Evolutionary conservation across 2,888 invertebrate species (phyloP).

Genomic region (Ochropleura leucogaster): DNA sequence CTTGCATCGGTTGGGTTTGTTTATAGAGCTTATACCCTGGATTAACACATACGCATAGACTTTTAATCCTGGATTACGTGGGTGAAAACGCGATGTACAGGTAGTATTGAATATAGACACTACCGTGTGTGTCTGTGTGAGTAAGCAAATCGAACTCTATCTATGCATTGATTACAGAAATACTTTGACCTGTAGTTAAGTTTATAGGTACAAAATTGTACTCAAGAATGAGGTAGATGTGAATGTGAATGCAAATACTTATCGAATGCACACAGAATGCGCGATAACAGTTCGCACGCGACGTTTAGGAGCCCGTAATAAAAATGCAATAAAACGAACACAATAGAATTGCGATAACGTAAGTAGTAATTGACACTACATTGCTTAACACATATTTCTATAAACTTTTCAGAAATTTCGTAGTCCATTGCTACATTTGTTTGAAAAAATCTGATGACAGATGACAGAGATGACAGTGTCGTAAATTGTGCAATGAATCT

Average conservation of each 20-base stretch:
- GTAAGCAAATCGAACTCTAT: background rate
- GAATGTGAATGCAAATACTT: slow-evolving; percentile 10
- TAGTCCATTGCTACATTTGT: background rate
- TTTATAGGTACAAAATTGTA: background rate
- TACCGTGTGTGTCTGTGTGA: background rate
- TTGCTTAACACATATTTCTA: background rate
- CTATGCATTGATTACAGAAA: background rate
- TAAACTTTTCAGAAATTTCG: background rate
- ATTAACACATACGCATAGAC: too few species aligned
- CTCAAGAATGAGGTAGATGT: background rate
- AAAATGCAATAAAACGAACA: slow-evolving; percentile 49
- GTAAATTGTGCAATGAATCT: background rate
- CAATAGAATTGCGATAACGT: slow-evolving; percentile 42
- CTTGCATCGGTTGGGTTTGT: too few species aligned
- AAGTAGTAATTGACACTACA: background rate
- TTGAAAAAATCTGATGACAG: background rate
- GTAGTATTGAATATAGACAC: background rate
- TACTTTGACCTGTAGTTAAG: background rate
- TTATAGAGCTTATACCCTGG: too few species aligned
- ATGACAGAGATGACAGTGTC: too few species aligned
- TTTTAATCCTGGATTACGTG: too few species aligned
- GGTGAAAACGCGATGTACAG: too few species aligned
- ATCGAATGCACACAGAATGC: slow-evolving; percentile 18
- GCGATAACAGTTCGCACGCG: slow-evolving; percentile 33
- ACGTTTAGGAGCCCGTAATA: slow-evolving; percentile 55